Evolutionary conservation across 2,113 vertebrate species (phyloP), one percentile per base, ranked within the genome.

Genomic region (Lanius collurio): DNA sequence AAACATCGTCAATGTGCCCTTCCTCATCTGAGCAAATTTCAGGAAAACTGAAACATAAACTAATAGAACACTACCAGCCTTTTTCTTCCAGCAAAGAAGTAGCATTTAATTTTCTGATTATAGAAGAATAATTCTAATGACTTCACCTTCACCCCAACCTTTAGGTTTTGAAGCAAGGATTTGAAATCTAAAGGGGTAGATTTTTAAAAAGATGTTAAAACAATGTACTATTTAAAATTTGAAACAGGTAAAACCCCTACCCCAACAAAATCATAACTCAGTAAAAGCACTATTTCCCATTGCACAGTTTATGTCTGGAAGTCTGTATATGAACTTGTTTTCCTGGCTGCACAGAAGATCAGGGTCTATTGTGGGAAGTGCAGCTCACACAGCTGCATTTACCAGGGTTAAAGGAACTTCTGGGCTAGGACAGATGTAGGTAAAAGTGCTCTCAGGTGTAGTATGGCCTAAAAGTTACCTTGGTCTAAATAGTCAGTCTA

Each of bases 11-110:
- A 47, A 20, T 33, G 5, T 26, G 13, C 2, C 56, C 4, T 56
- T 67, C 8, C 11, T 79, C 27, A 76, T 62, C 27, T 35, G 9
- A 53, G 7, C 4, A 76, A 59, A 83, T 67, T 47, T 14, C n/a
- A 86, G 26, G 35, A 80, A 67, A 76, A 41, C 6, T 24, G 49
- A 63, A 69, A 21, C 15, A 13, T 44, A 44, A 74, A 69, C 19
- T n/a, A 31, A 39, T 6, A 37, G 20, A 47, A 49, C 3, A 60
- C 7, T 11, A 27, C 0, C 8, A 27, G 16, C 2, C 7, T 8
- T 81, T 84, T 81, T 59, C 3, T 85, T 64, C 26, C 28, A 41
- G 33, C 2, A 4, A 53, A 63, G 19, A 13, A 37, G 6, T 12
- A 64, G 2, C 5, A 85, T 57, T 64, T 55, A 28, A 44, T 53